Evolutionary conservation across 2,113 vertebrate genomes (phyloP).

Genomic region (Siniperca chuatsi): DNA sequence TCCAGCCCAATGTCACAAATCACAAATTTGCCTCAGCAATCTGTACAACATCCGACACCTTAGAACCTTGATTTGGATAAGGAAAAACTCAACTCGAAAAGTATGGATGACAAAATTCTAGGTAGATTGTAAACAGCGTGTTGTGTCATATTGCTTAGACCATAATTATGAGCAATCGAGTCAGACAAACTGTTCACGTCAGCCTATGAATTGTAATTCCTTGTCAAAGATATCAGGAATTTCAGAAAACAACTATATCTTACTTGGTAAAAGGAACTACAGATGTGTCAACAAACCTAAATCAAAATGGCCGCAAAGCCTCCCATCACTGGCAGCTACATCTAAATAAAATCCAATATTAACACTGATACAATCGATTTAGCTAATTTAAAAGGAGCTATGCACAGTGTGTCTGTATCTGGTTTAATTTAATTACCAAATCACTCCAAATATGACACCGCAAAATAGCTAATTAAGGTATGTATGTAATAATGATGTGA

Average conservation of each 20-base stretch:
- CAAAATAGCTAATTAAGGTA: background rate
- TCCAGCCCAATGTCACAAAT: too few relatives aligned
- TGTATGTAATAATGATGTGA: too few relatives aligned
- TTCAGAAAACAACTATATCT: background rate
- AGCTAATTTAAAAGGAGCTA: background rate
- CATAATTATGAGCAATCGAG: background rate
- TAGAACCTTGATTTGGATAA: too few relatives aligned
- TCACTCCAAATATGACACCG: too few relatives aligned
- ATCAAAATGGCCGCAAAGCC: background rate
- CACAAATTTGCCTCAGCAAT: too few relatives aligned
- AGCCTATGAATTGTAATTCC: background rate
- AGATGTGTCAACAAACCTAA: too few relatives aligned
- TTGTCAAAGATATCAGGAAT: background rate
- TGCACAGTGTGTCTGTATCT: background rate
- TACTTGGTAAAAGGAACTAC: too few relatives aligned
- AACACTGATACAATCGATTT: background rate
- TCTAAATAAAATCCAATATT: too few relatives aligned
- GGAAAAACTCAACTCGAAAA: too few relatives aligned
- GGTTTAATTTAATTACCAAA: background rate
- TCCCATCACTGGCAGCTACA: background rate
- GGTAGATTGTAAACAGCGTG: too few relatives aligned
- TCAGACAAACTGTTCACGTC: background rate
- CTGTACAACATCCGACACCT: too few relatives aligned
- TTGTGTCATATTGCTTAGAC: background rate
- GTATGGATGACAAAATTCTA: too few relatives aligned